These are phyloP conservation scores for Pseudococcus longispinus DNA, from an alignment of 2,888 invertebrate genomes.

Conservation along the genomic window DNA sequence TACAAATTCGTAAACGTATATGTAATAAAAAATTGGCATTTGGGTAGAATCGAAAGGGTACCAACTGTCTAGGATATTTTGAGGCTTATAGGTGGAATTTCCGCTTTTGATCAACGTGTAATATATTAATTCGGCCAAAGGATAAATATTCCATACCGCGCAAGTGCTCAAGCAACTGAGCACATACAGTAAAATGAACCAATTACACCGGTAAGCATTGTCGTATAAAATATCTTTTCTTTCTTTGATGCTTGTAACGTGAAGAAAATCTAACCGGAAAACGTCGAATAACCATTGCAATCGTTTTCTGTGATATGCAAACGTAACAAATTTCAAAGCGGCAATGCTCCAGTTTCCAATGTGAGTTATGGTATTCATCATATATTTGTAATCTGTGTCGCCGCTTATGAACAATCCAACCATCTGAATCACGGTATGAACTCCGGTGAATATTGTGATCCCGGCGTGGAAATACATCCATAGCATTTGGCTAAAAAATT, in stretches of 20 bases:
- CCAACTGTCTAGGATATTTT: slow-evolving; percentile 55
- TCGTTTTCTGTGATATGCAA: slow-evolving; percentile 26
- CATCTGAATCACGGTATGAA: slow-evolving; percentile 46
- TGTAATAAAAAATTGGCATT: slow-evolving; percentile 44
- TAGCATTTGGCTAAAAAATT: background rate
- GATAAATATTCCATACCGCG: slow-evolving; percentile 53
- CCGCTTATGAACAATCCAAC: slow-evolving; percentile 24
- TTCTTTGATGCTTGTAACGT: slow-evolving; percentile 42
- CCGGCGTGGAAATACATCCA: slow-evolving; percentile 53
- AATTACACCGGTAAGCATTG: slow-evolving; percentile 46
- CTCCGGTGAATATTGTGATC: slow-evolving; percentile 49
- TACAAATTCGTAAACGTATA: slow-evolving; percentile 54
- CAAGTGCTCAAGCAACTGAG: slow-evolving; percentile 50
- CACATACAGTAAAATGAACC: slow-evolving; percentile 54
- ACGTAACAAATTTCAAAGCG: slow-evolving; percentile 48
- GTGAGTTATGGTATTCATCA: slow-evolving; percentile 52
- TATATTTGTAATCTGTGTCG: slow-evolving; percentile 19
- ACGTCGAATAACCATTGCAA: slow-evolving; percentile 49
- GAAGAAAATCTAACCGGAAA: slow-evolving; percentile 44
- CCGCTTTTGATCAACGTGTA: slow-evolving; percentile 6
- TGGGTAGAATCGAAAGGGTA: slow-evolving; percentile 53
- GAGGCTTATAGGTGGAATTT: slow-evolving; percentile 27
- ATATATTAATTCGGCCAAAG: slow-evolving; percentile 53
- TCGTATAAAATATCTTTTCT: slow-evolving; percentile 50
- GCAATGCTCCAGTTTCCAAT: slow-evolving; percentile 54